Percentiles rank a stretch among this genome's conserved stretches.
Conservation (phyloP, 2,113 vertebrate species). For the Crotalus helleri region DNA sequence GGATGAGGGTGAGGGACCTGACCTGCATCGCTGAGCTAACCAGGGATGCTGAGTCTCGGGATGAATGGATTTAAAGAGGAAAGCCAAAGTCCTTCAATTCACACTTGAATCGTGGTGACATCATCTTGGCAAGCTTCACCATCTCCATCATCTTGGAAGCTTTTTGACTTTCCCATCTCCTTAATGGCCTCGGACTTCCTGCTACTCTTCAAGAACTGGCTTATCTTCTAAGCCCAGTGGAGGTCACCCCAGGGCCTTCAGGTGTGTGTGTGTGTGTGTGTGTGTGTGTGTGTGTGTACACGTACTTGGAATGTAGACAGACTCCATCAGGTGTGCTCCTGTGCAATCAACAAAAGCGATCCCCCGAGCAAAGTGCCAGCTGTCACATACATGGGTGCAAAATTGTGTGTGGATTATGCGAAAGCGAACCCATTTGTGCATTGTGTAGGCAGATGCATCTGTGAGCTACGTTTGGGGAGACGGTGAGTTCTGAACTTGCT, state of each 20-base stretch:
- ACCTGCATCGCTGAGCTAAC: background rate
- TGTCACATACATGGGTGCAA: background rate
- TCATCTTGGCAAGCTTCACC: background rate
- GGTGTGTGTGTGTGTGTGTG: background rate
- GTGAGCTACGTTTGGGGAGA: background rate
- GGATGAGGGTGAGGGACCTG: background rate
- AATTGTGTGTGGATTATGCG: background rate
- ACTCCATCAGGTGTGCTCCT: background rate
- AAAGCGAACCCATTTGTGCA: rapidly evolving
- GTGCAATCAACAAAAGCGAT: background rate
- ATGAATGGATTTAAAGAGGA: background rate
- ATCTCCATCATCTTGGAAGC: background rate
- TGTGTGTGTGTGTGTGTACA: background rate
- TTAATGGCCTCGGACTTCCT: background rate
- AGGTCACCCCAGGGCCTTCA: background rate
- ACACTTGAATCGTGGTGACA: background rate
- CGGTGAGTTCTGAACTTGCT: background rate
- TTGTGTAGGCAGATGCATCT: background rate
- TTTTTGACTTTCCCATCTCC: background rate
- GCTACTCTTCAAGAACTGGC: background rate
- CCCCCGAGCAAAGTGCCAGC: background rate
- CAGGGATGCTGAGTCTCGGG: background rate
- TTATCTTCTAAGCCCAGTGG: background rate
- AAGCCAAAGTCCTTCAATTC: background rate
- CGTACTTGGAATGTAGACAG: background rate